phyloP scores from a whole-genome alignment of 1,140 invertebrate species.

The Trachymyrmex cornetzi region DNA sequence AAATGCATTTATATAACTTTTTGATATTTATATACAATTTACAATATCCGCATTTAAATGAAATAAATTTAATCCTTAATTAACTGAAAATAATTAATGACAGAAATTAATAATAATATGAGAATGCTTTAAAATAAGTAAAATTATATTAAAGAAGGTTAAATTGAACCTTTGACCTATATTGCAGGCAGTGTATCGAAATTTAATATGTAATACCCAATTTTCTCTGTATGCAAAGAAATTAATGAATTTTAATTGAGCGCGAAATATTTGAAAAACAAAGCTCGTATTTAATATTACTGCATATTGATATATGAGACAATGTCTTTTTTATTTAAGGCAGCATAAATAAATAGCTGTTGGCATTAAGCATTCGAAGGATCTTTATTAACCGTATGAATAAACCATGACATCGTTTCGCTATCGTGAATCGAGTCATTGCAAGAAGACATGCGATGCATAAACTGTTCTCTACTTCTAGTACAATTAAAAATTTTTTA shows the following conservation, averaged over 20 bases:
- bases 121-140: neutral
- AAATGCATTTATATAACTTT: slow-evolving; percentile 12
- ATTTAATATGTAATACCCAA: neutral
- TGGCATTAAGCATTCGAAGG: neutral
- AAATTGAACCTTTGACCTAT: slow-evolving; percentile 2
- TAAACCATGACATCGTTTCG: neutral
- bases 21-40: neutral
- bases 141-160: neutral
- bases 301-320: neutral
- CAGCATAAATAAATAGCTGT: neutral
- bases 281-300: neutral
- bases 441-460: neutral
- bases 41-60: neutral
- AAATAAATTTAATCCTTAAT: slow-evolving; percentile 46
- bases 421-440: slow-evolving; percentile 34
- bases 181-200: neutral
- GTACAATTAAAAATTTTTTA: slow-evolving; percentile 24
- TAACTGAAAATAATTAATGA: slow-evolving; percentile 22
- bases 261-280: neutral
- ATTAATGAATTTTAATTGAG: neutral
- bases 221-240: neutral
- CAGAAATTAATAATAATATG: neutral
- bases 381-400: slow-evolving; percentile 1
- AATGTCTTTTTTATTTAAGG: neutral
- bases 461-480: slow-evolving; percentile 1